Base-by-base conservation (phyloP, 1,140 invertebrate species). In the Leptonema lineaticorne region DNA sequence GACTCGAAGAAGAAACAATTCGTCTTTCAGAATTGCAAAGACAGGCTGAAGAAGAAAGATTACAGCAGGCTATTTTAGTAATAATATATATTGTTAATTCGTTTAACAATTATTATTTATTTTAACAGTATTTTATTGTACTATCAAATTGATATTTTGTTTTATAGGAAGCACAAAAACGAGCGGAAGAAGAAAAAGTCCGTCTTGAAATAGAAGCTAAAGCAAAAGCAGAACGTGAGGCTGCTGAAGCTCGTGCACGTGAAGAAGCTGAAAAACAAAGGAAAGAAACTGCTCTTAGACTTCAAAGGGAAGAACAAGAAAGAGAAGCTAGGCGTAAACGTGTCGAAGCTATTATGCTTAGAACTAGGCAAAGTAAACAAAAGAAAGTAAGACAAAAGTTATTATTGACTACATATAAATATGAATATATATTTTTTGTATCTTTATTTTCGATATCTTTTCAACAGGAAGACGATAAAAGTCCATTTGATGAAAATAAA, bases 311-410 rank as follows among this genome's bases (percentile, higher is more conserved):
- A 78, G 92, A 93, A 75, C 90, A 90, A 76, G 91, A 92, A 75
- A 80, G 92, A 71, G 86, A 90, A 74, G 88, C 87, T 48, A 83
- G 91, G 73, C 86, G 90, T 53, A 91, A 89, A 76, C 83, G 91
- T 58, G 91, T 93, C 1, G 91, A 93, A 78, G 90, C 90, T 48
- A 93, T 93, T 70, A 93, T 93, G 92, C 83, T 86, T 33, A 83
- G 92, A 74, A 93, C 92, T 50, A 84, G 91, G 69, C 88, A 87
- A 63, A 88, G 65, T 29, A 70, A 70, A 41, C 62, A 68, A 27
- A 67, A 67, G 26, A 73, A 73, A 60, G 69, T 53, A 9, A 53
- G 18, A 16, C 22, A 20, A 53, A 53, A 53, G 11, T 37, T 11
- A 53, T 53, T 53, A 20, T 53, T 11, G 2, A 9, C 11, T 41